Evolutionary conservation across 1,140 invertebrate species (phyloP).

Genomic region (Pseudomyrmex flavicornis): DNA sequence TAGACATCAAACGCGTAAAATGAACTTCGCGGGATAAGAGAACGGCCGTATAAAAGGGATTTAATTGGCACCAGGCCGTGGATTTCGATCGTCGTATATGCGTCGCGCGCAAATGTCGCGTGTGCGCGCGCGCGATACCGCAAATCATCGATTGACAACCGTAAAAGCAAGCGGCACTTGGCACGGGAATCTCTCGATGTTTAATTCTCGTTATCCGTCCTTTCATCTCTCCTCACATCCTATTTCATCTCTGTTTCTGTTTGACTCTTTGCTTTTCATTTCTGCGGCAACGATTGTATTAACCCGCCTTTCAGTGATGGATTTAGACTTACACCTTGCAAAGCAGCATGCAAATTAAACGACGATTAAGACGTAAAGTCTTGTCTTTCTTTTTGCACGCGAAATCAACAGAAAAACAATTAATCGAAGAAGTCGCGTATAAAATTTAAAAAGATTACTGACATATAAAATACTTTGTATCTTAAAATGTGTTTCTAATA

Average conservation of each 20-base stretch:
- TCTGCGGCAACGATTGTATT: constrained; percentile 45
- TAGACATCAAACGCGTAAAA: constrained; percentile 13
- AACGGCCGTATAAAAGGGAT: constrained; percentile 53
- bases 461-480: too few relatives aligned
- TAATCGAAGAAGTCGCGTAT: too few relatives aligned
- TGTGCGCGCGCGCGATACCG: neutral
- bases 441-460: too few relatives aligned
- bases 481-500: too few relatives aligned
- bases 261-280: constrained; percentile 52
- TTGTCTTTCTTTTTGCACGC: neutral
- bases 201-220: constrained; percentile 56
- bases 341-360: neutral
- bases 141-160: constrained; percentile 66
- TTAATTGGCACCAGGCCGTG: constrained; percentile 56
- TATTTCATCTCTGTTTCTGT: constrained; percentile 25
- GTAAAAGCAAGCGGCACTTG: constrained; percentile 58
- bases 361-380: neutral
- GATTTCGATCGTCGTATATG: constrained; percentile 37
- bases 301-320: constrained; percentile 34
- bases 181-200: constrained; percentile 68
- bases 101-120: constrained; percentile 19
- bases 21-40: constrained; percentile 8
- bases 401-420: neutral
- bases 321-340: constrained; percentile 13
- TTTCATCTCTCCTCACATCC: neutral